Base-by-base conservation (phyloP, 2,797 vertebrate genomes). In the Pangasius sanitwongsei region DNA sequence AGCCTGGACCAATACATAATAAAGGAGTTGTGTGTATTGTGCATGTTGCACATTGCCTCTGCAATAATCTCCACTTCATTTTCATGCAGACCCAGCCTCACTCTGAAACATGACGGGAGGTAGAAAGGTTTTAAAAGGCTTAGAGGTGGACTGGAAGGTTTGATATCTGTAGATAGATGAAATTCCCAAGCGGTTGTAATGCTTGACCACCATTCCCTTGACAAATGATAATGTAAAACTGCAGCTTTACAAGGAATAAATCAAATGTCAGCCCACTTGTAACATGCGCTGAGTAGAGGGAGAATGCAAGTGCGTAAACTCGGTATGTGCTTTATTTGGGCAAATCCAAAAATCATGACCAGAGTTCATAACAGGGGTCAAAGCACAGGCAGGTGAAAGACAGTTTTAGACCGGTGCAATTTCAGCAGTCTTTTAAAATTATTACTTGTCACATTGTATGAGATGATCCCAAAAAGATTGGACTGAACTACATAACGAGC, bases 31-130 rank as follows among this genome's bases (percentile, higher is more conserved):
- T 83, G 83, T 87, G 88, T 69, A 67, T 81, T 88, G 59, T 81
- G 82, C 83, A 88, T 89, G 91, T 89, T 83, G 74, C 70, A 69
- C 55, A 84, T 61, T 25, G n/a, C 57, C 34, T 89, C 81, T 61
- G 69, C 83, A 87, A 84, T 87, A 86, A 86, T 87, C 83, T 89
- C 15, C 12, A 4, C 50, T 74, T 72, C 67, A 74, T 86, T 84
- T 44, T 69, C 44, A 74, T 86, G 44, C 84, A 86, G 67, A 74
- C 84, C 31, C 20, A 57, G 65, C 50, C 20, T 41, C 31, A 16
- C 11, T 72, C 84, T 53, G 69, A 55, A 74, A 57, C 67, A 41
- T 57, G 23, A 72, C 6, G 11, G 83, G 16, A 37, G 67, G 18
- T 57, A 85, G 48, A 55, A 70, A 70, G 65, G 65, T 20, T 85